A percentile compares a stretch with the other conserved stretches of the same genome.
Conservation (phyloP, 2,797 vertebrate genomes). For the Poecilia gillii region DNA sequence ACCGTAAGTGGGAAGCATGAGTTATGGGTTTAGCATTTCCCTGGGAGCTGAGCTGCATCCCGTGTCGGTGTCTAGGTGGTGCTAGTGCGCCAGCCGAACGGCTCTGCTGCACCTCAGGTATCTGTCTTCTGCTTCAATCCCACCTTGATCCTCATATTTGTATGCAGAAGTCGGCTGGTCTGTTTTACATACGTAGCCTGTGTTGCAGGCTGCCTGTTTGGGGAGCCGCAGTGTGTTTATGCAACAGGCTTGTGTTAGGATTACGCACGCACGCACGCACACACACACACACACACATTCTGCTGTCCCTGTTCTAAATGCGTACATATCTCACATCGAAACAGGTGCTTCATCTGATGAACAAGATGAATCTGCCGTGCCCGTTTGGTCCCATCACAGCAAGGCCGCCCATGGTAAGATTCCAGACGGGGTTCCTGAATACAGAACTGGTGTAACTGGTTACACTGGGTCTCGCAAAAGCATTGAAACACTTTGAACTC, state of each 20-base stretch:
- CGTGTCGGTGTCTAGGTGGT: constrained; percentile 67
- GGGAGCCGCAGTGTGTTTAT: constrained; percentile 53
- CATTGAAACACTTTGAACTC: not conserved
- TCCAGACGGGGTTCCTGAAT: not conserved
- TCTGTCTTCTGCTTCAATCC: constrained; percentile 54
- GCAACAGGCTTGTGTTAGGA: constrained; percentile 21
- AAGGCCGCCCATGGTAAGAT: constrained; percentile 89
- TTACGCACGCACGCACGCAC: constrained; percentile 6
- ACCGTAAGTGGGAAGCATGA: constrained; percentile 75
- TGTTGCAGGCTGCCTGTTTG: constrained; percentile 48
- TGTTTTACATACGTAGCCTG: constrained; percentile 65
- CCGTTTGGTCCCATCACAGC: constrained; percentile 93
- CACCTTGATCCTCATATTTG: constrained; percentile 65
- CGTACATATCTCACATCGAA: constrained; percentile 27
- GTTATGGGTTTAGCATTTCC: constrained; percentile 79
- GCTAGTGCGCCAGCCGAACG: constrained; percentile 53
- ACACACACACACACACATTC: too few species aligned
- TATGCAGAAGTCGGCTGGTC: constrained; percentile 57
- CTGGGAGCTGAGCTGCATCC: constrained; percentile 51
- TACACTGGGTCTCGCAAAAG: not conserved
- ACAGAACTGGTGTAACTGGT: not conserved
- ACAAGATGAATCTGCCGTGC: constrained; percentile 97
- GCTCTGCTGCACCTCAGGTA: constrained; percentile 13
- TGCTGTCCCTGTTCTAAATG: constrained; percentile 19
- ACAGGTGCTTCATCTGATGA: constrained; percentile 98